These are phyloP conservation scores for Danio aesculapii DNA, from an alignment of 2,797 vertebrate genomes.

Conservation along the genomic window DNA sequence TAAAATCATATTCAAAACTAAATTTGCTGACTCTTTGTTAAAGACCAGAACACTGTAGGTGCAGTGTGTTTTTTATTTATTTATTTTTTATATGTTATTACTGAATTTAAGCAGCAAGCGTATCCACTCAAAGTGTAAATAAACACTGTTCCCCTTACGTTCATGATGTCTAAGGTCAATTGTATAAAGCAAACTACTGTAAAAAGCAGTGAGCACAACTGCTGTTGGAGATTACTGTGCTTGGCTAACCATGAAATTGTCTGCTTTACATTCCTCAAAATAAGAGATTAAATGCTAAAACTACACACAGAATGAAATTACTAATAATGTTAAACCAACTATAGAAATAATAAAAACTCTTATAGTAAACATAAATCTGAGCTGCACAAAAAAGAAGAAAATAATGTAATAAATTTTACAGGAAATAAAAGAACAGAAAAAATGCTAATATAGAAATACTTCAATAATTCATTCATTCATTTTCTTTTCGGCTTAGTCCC, in stretches of 20 bases:
- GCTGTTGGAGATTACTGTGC: constrained; percentile 1
- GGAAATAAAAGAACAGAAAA: too few species aligned
- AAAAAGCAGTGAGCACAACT: neutral
- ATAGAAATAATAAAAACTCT: neutral
- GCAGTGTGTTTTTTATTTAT: neutral
- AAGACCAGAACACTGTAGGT: constrained; percentile 24
- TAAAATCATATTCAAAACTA: constrained; percentile 37
- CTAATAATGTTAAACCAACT: neutral
- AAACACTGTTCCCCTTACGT: neutral
- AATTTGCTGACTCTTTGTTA: constrained; percentile 40
- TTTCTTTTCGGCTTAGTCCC: too few species aligned
- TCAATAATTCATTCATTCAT: too few species aligned
- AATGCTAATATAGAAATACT: too few species aligned
- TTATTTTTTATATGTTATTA: neutral
- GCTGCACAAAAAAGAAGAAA: too few species aligned
- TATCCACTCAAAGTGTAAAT: neutral
- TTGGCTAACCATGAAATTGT: constrained; percentile 19
- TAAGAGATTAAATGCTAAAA: neutral
- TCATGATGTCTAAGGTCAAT: constrained; percentile 1
- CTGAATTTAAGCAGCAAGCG: neutral
- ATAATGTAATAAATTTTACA: too few species aligned
- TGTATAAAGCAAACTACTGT: neutral
- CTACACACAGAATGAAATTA: neutral
- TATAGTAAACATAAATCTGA: neutral
- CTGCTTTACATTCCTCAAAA: constrained; percentile 18